These are phyloP conservation scores for Ectropis grisescens DNA, from an alignment of 1,140 invertebrate species.

Conservation along the genomic window DNA sequence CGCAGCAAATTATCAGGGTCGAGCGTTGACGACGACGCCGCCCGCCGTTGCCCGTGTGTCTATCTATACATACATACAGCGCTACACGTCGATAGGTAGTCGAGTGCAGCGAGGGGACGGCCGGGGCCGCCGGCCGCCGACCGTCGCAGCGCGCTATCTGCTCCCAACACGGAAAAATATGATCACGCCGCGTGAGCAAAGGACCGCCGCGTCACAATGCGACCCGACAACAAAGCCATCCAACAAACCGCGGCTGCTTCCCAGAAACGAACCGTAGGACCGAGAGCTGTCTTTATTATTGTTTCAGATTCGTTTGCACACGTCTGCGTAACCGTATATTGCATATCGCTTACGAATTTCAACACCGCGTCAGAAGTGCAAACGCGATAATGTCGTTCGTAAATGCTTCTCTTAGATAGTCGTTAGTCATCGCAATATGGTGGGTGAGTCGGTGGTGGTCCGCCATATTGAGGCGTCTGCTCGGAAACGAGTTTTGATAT, in stretches of 20 bases:
- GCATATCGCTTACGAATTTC: too few species aligned
- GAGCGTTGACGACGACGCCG: slow-evolving; percentile 37
- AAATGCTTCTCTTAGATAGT: too few species aligned
- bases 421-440: too few species aligned
- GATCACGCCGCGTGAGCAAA: slow-evolving; percentile 30
- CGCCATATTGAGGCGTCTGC: slow-evolving; percentile 48
- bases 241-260: slow-evolving; percentile 17
- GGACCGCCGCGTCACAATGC: slow-evolving; percentile 33
- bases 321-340: too few species aligned
- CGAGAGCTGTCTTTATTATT: too few species aligned
- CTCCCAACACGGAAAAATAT: slow-evolving; percentile 46
- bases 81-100: too few species aligned
- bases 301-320: too few species aligned
- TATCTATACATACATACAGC: slow-evolving; percentile 20
- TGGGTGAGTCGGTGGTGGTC: slow-evolving; percentile 20
- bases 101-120: background rate
- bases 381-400: too few species aligned
- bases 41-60: slow-evolving; percentile 34
- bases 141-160: slow-evolving; percentile 21
- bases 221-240: slow-evolving; percentile 18
- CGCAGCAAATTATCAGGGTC: slow-evolving; percentile 64
- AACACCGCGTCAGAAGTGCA: too few species aligned
- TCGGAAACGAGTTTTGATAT: slow-evolving; percentile 56
- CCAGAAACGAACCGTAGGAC: slow-evolving; percentile 13
- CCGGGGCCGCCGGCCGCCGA: too few species aligned